These are phyloP conservation scores for Vultur gryphus DNA, from an alignment of 2,797 vertebrate species.

Conservation along the genomic window DNA sequence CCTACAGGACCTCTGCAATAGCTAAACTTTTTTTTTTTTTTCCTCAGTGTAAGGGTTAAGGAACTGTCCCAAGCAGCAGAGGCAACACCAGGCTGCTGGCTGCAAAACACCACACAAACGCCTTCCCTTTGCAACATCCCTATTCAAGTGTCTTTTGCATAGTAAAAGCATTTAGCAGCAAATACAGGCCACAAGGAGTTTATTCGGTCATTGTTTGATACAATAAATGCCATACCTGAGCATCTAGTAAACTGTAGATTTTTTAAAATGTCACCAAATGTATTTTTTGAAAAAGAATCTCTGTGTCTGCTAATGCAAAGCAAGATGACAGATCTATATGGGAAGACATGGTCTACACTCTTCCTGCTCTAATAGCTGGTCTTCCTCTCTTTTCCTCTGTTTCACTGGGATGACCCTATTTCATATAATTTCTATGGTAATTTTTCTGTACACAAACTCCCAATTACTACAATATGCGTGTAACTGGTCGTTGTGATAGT, in stretches of 20 bases:
- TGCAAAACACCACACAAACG: not conserved
- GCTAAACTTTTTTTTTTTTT: not conserved
- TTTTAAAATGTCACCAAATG: not conserved
- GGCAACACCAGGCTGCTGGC: not conserved
- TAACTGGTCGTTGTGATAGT: constrained; percentile 20
- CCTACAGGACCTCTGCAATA: not conserved
- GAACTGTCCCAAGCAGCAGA: not conserved
- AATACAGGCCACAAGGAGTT: not conserved
- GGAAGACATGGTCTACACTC: not conserved
- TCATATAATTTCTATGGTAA: not conserved
- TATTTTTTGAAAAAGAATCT: not conserved
- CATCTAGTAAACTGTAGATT: not conserved
- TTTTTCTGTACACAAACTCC: constrained; percentile 3
- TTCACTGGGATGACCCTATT: not conserved
- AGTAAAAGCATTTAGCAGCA: not conserved
- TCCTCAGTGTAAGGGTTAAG: not conserved
- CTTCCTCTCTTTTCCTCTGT: not conserved
- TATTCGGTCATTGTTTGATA: not conserved
- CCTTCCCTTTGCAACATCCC: not conserved
- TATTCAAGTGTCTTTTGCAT: not conserved
- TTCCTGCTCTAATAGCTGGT: not conserved
- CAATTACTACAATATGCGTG: not conserved
- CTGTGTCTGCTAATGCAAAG: not conserved
- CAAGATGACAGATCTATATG: not conserved
- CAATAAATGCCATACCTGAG: not conserved